phyloP scores from a whole-genome alignment of 2,113 vertebrate species.

The Osmerus eperlanus region DNA sequence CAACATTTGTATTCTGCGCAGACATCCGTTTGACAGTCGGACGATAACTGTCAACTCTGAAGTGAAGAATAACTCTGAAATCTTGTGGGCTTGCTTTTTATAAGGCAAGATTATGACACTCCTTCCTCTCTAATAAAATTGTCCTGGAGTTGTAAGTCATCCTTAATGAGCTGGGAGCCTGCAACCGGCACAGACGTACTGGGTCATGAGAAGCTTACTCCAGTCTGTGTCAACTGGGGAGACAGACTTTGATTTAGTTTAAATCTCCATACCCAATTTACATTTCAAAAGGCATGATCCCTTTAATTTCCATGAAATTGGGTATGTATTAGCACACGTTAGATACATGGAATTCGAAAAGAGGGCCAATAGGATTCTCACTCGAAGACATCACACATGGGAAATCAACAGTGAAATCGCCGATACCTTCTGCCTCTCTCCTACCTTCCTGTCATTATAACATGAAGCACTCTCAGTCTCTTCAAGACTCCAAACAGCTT shows the following conservation, averaged over 20 bases:
- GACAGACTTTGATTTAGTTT: constrained; percentile 58
- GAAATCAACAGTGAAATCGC: constrained; percentile 42
- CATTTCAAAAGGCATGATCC: constrained; percentile 65
- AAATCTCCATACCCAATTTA: constrained; percentile 65
- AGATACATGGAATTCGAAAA: constrained; percentile 37
- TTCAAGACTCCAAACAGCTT: constrained; percentile 6
- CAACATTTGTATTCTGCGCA: not conserved
- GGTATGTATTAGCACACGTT: constrained; percentile 50
- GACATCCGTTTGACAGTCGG: not conserved
- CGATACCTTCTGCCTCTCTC: constrained; percentile 17
- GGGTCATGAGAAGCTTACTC: constrained; percentile 56
- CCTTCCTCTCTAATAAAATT: constrained; percentile 20
- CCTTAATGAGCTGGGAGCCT: constrained; percentile 56
- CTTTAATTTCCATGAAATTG: constrained; percentile 70
- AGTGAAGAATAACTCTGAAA: constrained; percentile 31
- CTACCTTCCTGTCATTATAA: not conserved
- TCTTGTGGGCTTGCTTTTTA: constrained; percentile 36
- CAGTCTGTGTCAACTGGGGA: constrained; percentile 54
- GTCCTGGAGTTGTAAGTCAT: constrained; percentile 39
- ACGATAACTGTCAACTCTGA: constrained; percentile 38
- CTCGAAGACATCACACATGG: constrained; percentile 32
- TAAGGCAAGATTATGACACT: constrained; percentile 17
- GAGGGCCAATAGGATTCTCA: constrained; percentile 37
- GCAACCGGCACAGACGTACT: constrained; percentile 42
- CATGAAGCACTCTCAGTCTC: constrained; percentile 6